phyloP scores from a whole-genome alignment of 2,113 vertebrate species.

The Menura novaehollandiae region DNA sequence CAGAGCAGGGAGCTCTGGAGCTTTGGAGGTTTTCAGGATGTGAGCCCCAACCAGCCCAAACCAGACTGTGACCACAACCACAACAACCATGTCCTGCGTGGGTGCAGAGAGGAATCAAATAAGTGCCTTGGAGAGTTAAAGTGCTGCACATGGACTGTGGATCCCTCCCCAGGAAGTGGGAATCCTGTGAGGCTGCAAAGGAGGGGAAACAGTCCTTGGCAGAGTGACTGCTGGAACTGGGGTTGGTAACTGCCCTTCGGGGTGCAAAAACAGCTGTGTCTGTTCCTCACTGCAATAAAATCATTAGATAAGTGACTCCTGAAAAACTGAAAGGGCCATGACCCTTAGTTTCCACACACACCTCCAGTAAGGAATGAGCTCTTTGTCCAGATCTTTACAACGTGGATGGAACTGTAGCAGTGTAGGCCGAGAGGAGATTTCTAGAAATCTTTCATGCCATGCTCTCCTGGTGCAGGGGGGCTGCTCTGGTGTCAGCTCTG shows the following conservation, averaged over 20 bases:
- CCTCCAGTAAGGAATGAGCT: not conserved
- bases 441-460: not conserved
- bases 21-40: not conserved
- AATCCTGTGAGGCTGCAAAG: not conserved
- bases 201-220: rapidly evolving
- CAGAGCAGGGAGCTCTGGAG: too few relatives aligned
- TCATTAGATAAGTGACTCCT: not conserved
- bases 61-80: not conserved
- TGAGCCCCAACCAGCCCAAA: too few relatives aligned
- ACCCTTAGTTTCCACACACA: not conserved
- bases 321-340: not conserved
- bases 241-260: not conserved
- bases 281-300: not conserved
- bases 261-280: not conserved
- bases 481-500: not conserved
- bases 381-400: not conserved
- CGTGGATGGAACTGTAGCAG: not conserved
- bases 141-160: rapidly evolving
- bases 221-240: not conserved
- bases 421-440: not conserved
- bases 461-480: not conserved
- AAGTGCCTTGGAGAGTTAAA: not conserved
- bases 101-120: not conserved
- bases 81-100: rapidly evolving
- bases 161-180: not conserved